phyloP scores from a whole-genome alignment of 2,888 invertebrate species.

The Ischnura elegans region DNA sequence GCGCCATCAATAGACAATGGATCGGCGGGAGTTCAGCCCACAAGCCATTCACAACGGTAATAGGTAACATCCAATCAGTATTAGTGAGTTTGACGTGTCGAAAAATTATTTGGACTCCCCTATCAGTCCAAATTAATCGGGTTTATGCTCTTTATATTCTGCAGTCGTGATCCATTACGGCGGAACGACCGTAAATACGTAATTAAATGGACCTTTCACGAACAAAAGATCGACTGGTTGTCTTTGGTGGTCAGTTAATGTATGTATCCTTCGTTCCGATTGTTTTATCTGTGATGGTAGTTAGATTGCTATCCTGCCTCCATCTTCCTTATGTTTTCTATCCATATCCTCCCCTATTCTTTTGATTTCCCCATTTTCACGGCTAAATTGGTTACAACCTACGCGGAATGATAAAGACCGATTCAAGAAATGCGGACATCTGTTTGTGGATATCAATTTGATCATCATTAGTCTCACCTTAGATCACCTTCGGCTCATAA shows the following conservation, averaged over 20 bases:
- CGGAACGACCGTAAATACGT: background rate
- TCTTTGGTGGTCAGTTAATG: background rate
- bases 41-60: conserved; percentile 10
- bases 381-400: too few relatives aligned
- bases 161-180: background rate
- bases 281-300: background rate
- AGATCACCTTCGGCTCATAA: too few relatives aligned
- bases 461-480: too few relatives aligned
- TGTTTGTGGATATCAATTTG: too few relatives aligned
- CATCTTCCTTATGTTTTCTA: background rate
- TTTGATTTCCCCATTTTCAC: background rate
- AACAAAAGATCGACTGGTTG: background rate
- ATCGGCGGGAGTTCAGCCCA: background rate
- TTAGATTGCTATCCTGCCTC: background rate
- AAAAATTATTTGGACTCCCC: conserved; percentile 31
- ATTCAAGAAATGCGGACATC: too few relatives aligned
- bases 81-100: background rate
- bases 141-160: background rate
- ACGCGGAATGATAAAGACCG: too few relatives aligned
- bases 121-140: conserved; percentile 37
- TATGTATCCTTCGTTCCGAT: background rate
- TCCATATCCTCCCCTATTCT: background rate
- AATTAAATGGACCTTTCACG: background rate
- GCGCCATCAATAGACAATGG: conserved; percentile 26
- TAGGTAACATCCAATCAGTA: background rate